Percentiles rank a stretch among this genome's conserved stretches.
Evolutionary conservation across 2,888 invertebrate genomes (phyloP).

Genomic region (Drosophila prolongata): DNA sequence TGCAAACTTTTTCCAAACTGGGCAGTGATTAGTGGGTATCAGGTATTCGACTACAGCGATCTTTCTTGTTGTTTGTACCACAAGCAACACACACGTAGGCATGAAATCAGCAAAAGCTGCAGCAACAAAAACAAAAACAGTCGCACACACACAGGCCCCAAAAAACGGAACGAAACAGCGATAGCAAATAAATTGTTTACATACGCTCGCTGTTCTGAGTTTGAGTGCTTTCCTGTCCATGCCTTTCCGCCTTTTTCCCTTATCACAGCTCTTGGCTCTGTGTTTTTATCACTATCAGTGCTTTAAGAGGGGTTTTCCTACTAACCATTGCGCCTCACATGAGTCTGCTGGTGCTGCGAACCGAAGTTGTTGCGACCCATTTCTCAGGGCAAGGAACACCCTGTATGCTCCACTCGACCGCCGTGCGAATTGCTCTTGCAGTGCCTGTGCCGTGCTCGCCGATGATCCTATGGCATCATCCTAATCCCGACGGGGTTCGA

Average conservation of each 20-base stretch:
- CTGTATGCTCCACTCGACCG: constrained; percentile 7
- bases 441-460: not conserved
- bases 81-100: constrained; percentile 26
- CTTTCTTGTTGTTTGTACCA: constrained; percentile 25
- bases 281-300: constrained; percentile 14
- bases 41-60: not conserved
- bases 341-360: constrained; percentile 20
- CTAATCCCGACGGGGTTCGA: not conserved
- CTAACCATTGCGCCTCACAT: constrained; percentile 58
- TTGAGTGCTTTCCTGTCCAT: constrained; percentile 1
- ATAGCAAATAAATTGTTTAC: constrained; percentile 30
- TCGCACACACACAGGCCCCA: constrained; percentile 10
- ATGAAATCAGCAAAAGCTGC: constrained; percentile 34
- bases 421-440: constrained; percentile 1
- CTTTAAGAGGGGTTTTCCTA: constrained; percentile 10
- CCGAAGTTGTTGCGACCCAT: constrained; percentile 56
- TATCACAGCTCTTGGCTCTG: constrained; percentile 38
- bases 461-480: constrained; percentile 12
- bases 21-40: not conserved
- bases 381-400: constrained; percentile 9
- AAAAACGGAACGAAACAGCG: constrained; percentile 41
- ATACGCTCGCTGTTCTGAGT: constrained; percentile 12
- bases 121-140: constrained; percentile 21
- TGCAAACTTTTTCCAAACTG: not conserved
- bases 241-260: constrained; percentile 39